These are phyloP conservation scores for Andrena bicolor DNA, from an alignment of 2,888 invertebrate genomes.

Conservation along the genomic window DNA sequence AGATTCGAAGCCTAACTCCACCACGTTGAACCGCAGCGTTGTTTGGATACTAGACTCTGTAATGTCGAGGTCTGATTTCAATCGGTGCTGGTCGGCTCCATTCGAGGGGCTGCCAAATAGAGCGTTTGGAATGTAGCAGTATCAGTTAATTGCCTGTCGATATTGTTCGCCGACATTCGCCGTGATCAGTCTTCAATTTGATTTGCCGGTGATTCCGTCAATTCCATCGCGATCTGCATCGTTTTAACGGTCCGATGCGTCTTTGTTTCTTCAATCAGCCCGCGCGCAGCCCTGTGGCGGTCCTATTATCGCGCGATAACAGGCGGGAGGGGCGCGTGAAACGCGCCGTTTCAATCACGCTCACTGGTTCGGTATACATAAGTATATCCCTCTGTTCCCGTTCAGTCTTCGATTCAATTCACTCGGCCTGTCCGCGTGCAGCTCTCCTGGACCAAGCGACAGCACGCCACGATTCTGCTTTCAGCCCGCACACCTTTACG, in stretches of 20 bases:
- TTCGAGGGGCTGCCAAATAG: conserved; percentile 14
- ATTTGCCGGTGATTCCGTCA: conserved; percentile 32
- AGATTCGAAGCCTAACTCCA: background rate
- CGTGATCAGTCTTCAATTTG: conserved; percentile 58
- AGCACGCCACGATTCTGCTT: conserved; percentile 8
- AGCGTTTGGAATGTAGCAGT: conserved; percentile 56
- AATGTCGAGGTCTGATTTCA: background rate
- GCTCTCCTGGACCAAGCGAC: background rate
- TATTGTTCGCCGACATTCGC: conserved; percentile 20
- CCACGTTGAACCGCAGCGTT: background rate
- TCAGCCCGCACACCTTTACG: conserved; percentile 48
- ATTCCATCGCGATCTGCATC: conserved; percentile 25
- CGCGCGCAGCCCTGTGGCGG: conserved; percentile 8
- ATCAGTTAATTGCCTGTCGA: conserved; percentile 41
- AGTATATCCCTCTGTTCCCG: conserved; percentile 10
- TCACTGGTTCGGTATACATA: background rate
- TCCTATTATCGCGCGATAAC: background rate
- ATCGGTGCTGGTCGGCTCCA: conserved; percentile 16
- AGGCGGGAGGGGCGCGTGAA: background rate
- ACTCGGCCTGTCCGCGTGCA: conserved; percentile 9
- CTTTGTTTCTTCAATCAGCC: background rate
- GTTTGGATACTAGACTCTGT: background rate
- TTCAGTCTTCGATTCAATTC: conserved; percentile 70
- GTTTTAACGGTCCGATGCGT: background rate
- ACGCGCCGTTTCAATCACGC: background rate